These are phyloP conservation scores for Craseonycteris thonglongyai DNA, from an alignment of 2,113 vertebrate genomes.

Conservation along the genomic window DNA sequence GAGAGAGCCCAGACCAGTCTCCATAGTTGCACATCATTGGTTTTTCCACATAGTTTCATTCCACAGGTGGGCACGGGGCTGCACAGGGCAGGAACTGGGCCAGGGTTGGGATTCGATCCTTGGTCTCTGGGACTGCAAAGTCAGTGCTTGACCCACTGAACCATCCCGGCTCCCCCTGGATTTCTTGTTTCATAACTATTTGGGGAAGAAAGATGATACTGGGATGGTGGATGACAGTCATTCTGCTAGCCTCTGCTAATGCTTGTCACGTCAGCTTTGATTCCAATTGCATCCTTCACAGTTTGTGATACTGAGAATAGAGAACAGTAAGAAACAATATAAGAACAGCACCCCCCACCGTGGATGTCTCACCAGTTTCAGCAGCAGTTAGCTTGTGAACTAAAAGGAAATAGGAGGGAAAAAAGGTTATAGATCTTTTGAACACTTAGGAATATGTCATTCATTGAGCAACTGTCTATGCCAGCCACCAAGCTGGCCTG, in stretches of 20 bases:
- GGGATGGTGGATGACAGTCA: not conserved
- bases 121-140: no score
- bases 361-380: not conserved
- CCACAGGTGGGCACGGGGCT: no score
- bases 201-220: not conserved
- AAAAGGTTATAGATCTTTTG: not conserved
- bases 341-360: not conserved
- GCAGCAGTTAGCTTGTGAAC: not conserved
- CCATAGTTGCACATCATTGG: no score
- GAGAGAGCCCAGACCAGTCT: no score
- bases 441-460: not conserved
- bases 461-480: not conserved
- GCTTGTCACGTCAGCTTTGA: not conserved
- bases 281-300: not conserved
- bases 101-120: no score
- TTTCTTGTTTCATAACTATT: not conserved
- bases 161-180: no score
- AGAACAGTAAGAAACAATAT: not conserved
- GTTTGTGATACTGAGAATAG: not conserved
- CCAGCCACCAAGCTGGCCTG: not conserved
- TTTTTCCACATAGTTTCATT: no score
- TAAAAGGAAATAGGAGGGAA: not conserved
- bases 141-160: no score
- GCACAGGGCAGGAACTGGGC: no score
- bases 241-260: not conserved